Percentiles rank a stretch among this genome's conserved stretches.
These are phyloP conservation scores for Cheilosia scutellata DNA, from an alignment of 2,888 invertebrate species.

Conservation along the genomic window DNA sequence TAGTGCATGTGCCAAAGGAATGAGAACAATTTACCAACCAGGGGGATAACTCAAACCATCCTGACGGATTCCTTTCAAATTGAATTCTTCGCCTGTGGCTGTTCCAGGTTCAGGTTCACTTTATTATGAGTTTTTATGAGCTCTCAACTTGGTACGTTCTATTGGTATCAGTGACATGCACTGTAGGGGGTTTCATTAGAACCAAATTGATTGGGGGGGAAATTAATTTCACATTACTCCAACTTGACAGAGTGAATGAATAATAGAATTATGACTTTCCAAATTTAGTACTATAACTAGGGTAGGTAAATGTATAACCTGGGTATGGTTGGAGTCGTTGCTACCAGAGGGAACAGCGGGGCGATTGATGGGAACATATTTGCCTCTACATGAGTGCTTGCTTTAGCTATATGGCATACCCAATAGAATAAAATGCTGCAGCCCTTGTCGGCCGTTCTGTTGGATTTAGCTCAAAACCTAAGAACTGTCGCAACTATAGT, in stretches of 20 bases:
- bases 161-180: constrained; percentile 30
- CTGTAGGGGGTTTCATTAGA: constrained; percentile 33
- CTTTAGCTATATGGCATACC: too few species aligned
- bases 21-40: constrained; percentile 49
- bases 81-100: constrained; percentile 52
- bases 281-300: too few species aligned
- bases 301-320: too few species aligned
- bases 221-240: constrained; percentile 14
- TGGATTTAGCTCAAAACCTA: too few species aligned
- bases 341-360: too few species aligned
- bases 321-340: too few species aligned
- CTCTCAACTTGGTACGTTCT: constrained; percentile 23
- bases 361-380: too few species aligned
- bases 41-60: constrained; percentile 20
- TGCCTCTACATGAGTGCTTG: too few species aligned
- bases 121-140: constrained; percentile 66
- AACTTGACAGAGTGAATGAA: background rate
- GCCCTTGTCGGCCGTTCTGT: too few species aligned
- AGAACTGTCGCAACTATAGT: too few species aligned
- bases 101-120: constrained; percentile 37
- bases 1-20: constrained; percentile 27
- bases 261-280: background rate
- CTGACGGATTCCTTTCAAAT: constrained; percentile 63
- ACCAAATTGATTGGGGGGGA: background rate
- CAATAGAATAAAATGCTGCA: too few species aligned